Evolutionary conservation across 2,113 vertebrate species (phyloP).

Genomic region (Poicephalus gulielmi): DNA sequence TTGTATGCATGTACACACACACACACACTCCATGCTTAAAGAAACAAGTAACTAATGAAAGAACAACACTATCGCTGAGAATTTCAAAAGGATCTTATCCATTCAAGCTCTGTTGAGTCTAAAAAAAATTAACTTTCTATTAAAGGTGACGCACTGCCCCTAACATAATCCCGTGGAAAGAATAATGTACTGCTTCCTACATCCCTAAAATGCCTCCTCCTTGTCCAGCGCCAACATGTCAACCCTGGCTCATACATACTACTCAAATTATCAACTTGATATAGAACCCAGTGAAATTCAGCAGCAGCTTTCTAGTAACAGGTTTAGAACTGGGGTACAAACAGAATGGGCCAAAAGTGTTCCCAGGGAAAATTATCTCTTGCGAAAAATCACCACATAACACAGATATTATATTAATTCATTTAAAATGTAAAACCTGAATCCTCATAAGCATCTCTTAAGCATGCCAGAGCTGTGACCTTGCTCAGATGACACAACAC

Average conservation of each 20-base stretch:
- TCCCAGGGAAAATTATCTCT: not conserved
- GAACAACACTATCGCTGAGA: not conserved
- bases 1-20: rapidly evolving
- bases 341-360: not conserved
- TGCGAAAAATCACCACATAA: not conserved
- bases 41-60: not conserved
- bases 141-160: not conserved
- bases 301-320: not conserved
- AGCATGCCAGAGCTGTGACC: not conserved
- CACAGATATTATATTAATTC: not conserved
- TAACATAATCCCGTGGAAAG: not conserved
- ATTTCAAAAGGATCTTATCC: not conserved
- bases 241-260: not conserved
- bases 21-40: not conserved
- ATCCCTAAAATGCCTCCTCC: not conserved
- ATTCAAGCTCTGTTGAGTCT: not conserved
- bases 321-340: not conserved
- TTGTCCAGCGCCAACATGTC: not conserved
- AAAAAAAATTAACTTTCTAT: not conserved
- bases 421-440: not conserved
- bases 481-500: not conserved
- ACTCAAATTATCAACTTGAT: not conserved
- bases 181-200: not conserved
- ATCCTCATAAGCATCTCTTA: not conserved
- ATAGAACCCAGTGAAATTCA: not conserved